Percentiles rank a stretch among this genome's conserved stretches.
Conservation (phyloP, 2,797 vertebrate species). For the Tadarida brasiliensis region DNA sequence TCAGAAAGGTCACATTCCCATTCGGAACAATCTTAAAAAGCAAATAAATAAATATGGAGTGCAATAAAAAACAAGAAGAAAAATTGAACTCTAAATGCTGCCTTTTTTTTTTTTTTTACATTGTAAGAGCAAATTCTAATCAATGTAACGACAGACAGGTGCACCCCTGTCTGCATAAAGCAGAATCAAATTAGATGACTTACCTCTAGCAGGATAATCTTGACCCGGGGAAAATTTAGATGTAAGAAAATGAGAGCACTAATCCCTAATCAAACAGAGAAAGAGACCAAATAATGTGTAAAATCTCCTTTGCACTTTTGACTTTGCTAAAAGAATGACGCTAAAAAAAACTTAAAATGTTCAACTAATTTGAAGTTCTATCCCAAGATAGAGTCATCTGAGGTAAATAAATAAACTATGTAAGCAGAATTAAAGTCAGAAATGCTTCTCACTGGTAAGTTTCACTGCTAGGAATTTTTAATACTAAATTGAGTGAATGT, state of each 20-base stretch:
- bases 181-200: not conserved
- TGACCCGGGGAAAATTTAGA: not conserved
- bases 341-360: not conserved
- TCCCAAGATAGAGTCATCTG: not conserved
- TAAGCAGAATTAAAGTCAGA: conserved; percentile 49
- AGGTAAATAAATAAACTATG: conserved; percentile 43
- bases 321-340: conserved; percentile 29
- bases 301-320: conserved; percentile 29
- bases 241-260: not conserved
- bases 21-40: not conserved
- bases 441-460: not conserved
- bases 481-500: not conserved
- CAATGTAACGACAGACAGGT: no score
- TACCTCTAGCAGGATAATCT: not conserved
- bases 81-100: not conserved
- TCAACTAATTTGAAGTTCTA: not conserved
- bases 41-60: not conserved
- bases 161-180: not conserved
- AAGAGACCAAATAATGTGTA: not conserved
- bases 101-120: not conserved
- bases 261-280: not conserved
- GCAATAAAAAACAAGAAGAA: not conserved
- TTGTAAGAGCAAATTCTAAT: not conserved
- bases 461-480: not conserved
- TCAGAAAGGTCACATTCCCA: not conserved